Base-by-base conservation (phyloP, 2,113 vertebrate species). In the Asarcornis scutulata region DNA sequence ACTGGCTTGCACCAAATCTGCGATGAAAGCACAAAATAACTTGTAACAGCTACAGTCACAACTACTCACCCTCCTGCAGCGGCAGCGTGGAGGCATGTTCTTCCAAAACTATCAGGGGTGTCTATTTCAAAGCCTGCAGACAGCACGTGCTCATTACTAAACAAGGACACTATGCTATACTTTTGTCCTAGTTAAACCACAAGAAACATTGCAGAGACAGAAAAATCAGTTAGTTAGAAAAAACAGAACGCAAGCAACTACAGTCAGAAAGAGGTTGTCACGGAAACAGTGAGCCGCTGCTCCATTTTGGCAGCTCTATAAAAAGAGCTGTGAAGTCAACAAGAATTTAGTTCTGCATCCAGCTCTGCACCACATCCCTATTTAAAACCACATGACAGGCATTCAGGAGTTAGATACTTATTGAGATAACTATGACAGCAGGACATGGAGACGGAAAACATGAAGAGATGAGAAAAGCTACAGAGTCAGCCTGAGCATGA, bases 61-160 rank as follows among this genome's bases (percentile, higher is more conserved):
- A 73, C 44, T 86, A 98, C 99, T 99, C 97, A 99, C 99, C 99
- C 99, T 98, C 99, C 99, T 20, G 99, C 99, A 31, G 99, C 99
- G 6, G 99, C 99, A 16, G 99, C 99, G 11, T 99, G 99, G 93
- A 99, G 99, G 96, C 99, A 99, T 11, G 99, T 99, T 98, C 99
- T 99, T 95, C 99, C 99, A 88, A 99, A 98, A 79, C 97, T 98
- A 98, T 99, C 99, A 10, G 99, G 99, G 71, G 99, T 99, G 98
- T 99, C 99, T 96, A 99, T 99, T 97, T 99, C 99, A 98, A 99
- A 99, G 98, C 99, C 99, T 99, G 99, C 98, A 98, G 98, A 99
- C 98, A 99, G 98, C 98, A 99, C 98, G 98, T 97, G 99, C 98
- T 99, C 98, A 97, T 99, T 99, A 99, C 98, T 98, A 98, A 99